Conservation (phyloP, 2,113 vertebrate genomes). For the Spea bombifrons region DNA sequence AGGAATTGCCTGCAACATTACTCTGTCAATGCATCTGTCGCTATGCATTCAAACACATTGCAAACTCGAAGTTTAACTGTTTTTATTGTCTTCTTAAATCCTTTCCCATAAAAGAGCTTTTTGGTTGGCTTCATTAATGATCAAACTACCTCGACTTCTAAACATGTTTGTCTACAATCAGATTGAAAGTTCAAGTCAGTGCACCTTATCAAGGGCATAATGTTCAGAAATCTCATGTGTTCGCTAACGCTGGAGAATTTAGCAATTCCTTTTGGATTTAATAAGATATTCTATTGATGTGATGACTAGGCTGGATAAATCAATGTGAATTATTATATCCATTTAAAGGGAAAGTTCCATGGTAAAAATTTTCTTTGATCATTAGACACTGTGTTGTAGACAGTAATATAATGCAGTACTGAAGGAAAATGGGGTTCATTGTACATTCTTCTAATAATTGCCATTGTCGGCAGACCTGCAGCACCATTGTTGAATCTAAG, state of each 20-base stretch:
- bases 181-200: not conserved
- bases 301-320: too few species aligned
- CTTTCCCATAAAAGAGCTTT: not conserved
- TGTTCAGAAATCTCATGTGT: not conserved
- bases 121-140: not conserved
- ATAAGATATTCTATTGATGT: not conserved
- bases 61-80: not conserved
- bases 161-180: not conserved
- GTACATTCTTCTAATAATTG: too few species aligned
- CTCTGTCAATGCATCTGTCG: slow-evolving; percentile 1
- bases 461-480: too few species aligned
- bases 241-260: not conserved
- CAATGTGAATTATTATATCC: too few species aligned
- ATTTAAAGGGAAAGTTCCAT: too few species aligned
- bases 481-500: too few species aligned
- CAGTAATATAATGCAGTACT: too few species aligned
- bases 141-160: not conserved
- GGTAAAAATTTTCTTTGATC: too few species aligned
- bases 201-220: not conserved
- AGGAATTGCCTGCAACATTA: slow-evolving; percentile 10
- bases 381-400: too few species aligned
- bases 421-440: too few species aligned
- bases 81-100: not conserved
- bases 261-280: not conserved
- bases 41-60: slow-evolving; percentile 1